A percentile compares a stretch with the other conserved stretches of the same genome.
Conservation (phyloP, 37 sponge, comb jelly and placozoan genomes). For the Halichondria panicea region DNA sequence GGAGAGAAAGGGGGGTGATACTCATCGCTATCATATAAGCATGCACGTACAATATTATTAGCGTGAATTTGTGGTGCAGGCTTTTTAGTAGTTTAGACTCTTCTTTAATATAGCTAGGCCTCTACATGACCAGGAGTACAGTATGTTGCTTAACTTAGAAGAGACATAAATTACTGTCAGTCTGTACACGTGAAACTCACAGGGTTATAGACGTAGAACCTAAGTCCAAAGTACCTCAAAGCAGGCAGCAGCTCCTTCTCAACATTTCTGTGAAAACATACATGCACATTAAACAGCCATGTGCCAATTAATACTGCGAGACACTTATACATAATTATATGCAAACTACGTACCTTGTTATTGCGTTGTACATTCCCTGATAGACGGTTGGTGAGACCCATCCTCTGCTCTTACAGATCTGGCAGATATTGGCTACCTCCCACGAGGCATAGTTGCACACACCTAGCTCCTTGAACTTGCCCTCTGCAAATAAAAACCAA, state of each 20-base stretch:
- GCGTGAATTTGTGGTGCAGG: no score
- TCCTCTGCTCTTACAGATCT: conserved; percentile 84
- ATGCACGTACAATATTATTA: no score
- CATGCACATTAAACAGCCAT: background rate
- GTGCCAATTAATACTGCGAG: background rate
- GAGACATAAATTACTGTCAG: no score
- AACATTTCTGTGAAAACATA: conserved; percentile 45
- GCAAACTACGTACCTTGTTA: conserved; percentile 89
- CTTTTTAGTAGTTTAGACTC: no score
- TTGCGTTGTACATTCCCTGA: conserved; percentile 95
- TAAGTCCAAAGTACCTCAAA: conserved; percentile 74
- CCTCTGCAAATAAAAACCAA: no score
- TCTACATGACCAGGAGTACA: no score
- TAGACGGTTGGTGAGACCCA: conserved; percentile 90
- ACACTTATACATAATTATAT: no score
- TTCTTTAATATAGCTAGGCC: no score
- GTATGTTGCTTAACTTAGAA: no score
- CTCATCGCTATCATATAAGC: no score
- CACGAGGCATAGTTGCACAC: conserved; percentile 91
- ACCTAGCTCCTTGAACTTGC: conserved; percentile 88
- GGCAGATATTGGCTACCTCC: conserved; percentile 78
- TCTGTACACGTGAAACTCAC: conserved; percentile 39
- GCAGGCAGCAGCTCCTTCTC: conserved; percentile 89
- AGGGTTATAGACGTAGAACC: conserved; percentile 95
- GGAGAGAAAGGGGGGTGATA: no score